These are phyloP conservation scores for Coluber constrictor DNA, from an alignment of 2,797 vertebrate genomes.

Conservation along the genomic window DNA sequence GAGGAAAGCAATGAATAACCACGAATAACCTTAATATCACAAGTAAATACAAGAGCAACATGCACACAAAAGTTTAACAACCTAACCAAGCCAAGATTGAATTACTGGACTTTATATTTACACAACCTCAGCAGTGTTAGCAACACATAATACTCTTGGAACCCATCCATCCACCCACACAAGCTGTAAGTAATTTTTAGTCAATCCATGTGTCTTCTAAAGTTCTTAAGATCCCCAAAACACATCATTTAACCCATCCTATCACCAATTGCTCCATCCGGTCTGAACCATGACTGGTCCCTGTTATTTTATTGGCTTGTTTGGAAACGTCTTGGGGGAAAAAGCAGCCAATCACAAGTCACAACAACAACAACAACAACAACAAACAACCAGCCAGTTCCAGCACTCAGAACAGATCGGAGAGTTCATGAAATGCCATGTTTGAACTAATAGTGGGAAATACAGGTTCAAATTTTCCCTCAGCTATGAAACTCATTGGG, in stretches of 20 bases:
- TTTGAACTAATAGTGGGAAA: background rate
- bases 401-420: background rate
- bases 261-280: background rate
- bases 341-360: background rate
- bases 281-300: background rate
- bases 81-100: background rate
- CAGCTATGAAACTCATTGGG: background rate
- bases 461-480: background rate
- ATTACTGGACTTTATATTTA: background rate
- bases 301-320: background rate
- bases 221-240: background rate
- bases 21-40: background rate
- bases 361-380: background rate
- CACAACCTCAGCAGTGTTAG: background rate
- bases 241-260: background rate
- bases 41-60: background rate
- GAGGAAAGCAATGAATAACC: background rate
- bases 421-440: background rate
- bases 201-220: background rate
- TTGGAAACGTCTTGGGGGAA: background rate
- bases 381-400: background rate
- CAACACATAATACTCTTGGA: background rate
- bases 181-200: background rate
- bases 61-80: background rate
- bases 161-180: background rate